These are phyloP conservation scores for Haliclona indistincta DNA, from an alignment of 37 sponge, comb jelly and placozoan genomes.

Conservation along the genomic window DNA sequence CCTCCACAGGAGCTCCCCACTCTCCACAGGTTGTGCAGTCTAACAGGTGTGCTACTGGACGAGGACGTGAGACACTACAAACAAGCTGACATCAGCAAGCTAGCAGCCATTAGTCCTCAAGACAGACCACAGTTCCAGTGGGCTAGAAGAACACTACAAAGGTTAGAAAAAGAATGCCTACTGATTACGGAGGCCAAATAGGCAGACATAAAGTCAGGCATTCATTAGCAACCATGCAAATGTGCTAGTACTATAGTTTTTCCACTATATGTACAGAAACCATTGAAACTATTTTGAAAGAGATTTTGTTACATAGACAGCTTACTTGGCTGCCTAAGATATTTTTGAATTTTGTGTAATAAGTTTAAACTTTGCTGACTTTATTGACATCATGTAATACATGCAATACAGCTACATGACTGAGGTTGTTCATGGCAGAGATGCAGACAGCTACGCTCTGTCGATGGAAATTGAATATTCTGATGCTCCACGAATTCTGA, in stretches of 20 bases:
- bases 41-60: constrained; percentile 46
- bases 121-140: constrained; percentile 48
- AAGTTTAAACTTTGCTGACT: no score
- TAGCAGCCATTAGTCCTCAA: not conserved
- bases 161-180: constrained; percentile 30
- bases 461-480: constrained; percentile 51
- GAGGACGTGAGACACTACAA: not conserved
- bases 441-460: constrained; percentile 42
- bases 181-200: no score
- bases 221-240: no score
- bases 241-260: no score
- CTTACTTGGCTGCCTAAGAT: no score
- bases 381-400: no score
- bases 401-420: constrained; percentile 54
- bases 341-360: no score
- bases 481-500: constrained; percentile 37
- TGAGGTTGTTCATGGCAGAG: constrained; percentile 11
- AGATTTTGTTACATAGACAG: no score
- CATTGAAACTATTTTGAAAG: no score
- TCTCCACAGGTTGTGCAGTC: constrained; percentile 28
- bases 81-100: not conserved
- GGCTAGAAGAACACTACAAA: constrained; percentile 44
- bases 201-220: no score
- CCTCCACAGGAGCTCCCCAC: constrained; percentile 38
- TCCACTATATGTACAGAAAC: no score